phyloP scores from a whole-genome alignment of 1,140 invertebrate species.

The Eufriesea mexicana region DNA sequence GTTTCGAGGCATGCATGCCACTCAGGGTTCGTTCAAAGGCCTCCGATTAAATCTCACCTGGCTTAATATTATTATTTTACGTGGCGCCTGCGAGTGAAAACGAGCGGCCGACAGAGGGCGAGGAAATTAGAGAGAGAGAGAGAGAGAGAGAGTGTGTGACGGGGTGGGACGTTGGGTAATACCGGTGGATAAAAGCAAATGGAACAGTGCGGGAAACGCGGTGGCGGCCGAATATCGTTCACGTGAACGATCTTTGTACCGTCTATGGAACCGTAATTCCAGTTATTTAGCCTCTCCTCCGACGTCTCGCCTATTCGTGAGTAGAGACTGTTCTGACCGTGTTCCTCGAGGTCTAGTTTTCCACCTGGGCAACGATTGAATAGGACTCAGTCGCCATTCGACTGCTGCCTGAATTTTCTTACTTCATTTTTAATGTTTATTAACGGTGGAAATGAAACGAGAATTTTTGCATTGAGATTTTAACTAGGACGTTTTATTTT shows the following conservation, averaged over 20 bases:
- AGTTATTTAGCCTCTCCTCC: constrained; percentile 5
- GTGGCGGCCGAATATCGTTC: background rate
- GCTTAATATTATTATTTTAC: constrained; percentile 74
- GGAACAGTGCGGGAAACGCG: constrained; percentile 3
- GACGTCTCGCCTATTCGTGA: background rate
- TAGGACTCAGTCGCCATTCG: too few species aligned
- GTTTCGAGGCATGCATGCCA: constrained; percentile 61
- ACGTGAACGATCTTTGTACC: constrained; percentile 13
- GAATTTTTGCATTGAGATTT: too few species aligned
- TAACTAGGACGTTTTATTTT: too few species aligned
- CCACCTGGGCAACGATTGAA: too few species aligned
- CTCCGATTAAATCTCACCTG: constrained; percentile 70
- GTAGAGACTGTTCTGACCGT: background rate
- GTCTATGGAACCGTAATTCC: constrained; percentile 19
- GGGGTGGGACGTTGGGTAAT: constrained; percentile 13
- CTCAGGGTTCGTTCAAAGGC: constrained; percentile 66
- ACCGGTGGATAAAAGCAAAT: constrained; percentile 5
- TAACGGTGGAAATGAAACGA: too few species aligned
- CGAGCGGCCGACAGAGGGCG: constrained; percentile 3
- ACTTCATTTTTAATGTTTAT: too few species aligned
- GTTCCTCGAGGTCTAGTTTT: background rate
- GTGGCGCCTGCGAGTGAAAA: constrained; percentile 46
- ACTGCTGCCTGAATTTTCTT: too few species aligned
- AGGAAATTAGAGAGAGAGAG: constrained; percentile 9
- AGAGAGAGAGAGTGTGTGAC: too few species aligned